A percentile compares a stretch with the other conserved stretches of the same genome.
phyloP scores from a whole-genome alignment of 2,888 invertebrate species.

The Andrena camellia region DNA sequence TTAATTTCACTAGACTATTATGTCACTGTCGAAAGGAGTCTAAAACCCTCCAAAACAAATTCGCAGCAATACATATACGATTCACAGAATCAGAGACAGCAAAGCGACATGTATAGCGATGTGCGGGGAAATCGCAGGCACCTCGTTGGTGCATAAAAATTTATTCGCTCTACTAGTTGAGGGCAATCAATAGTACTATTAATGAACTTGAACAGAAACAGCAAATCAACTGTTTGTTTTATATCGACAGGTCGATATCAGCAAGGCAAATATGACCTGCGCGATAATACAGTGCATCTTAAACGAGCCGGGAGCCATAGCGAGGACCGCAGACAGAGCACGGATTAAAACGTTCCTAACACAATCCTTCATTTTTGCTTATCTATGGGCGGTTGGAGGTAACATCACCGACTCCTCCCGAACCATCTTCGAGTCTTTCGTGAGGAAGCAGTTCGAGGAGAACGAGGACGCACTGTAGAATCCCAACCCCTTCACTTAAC shows the following conservation, averaged over 20 bases:
- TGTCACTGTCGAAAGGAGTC: too few relatives aligned
- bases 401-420: constrained; percentile 91
- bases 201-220: too few relatives aligned
- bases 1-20: too few relatives aligned
- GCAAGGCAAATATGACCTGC: constrained; percentile 92
- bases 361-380: constrained; percentile 93
- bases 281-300: constrained; percentile 90
- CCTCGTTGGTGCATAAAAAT: too few relatives aligned
- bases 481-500: neutral
- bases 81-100: too few relatives aligned
- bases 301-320: constrained; percentile 88
- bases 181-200: too few relatives aligned
- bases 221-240: neutral
- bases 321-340: constrained; percentile 87
- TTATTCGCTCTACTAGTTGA: too few relatives aligned
- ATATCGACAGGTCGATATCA: constrained; percentile 90
- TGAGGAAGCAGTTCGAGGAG: constrained; percentile 90
- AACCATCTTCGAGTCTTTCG: constrained; percentile 89
- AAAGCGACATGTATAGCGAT: too few relatives aligned
- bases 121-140: too few relatives aligned
- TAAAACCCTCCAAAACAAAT: too few relatives aligned
- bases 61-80: too few relatives aligned
- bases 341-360: constrained; percentile 88
- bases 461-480: constrained; percentile 88
- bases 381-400: constrained; percentile 95